A percentile compares a stretch with the other conserved stretches of the same genome.
Conservation (phyloP, 2,113 vertebrate species). For the Rhinolophus ferrumequinum region DNA sequence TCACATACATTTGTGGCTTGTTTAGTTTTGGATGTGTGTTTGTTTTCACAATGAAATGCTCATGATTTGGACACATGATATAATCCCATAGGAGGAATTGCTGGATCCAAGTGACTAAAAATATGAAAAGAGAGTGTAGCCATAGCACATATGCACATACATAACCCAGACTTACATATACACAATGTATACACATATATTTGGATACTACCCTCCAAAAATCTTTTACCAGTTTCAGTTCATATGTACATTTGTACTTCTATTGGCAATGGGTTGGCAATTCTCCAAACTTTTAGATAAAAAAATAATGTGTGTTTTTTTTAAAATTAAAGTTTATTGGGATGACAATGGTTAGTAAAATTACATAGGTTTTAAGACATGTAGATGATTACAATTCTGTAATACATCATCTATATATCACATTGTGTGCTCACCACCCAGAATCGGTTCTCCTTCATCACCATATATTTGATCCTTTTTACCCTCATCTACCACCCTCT, state of each 20-base stretch:
- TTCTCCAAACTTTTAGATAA: not conserved
- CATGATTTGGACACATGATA: not conserved
- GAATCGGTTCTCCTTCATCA: too few species aligned
- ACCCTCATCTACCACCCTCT: too few species aligned
- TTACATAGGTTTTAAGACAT: too few species aligned
- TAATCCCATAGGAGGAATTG: not conserved
- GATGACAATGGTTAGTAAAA: too few species aligned
- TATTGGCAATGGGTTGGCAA: not conserved
- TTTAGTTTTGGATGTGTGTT: not conserved
- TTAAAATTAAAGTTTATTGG: too few species aligned
- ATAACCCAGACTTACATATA: not conserved
- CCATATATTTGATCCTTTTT: too few species aligned
- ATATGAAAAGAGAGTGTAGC: not conserved
- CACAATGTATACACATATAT: not conserved
- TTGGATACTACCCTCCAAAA: not conserved
- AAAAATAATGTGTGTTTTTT: too few species aligned
- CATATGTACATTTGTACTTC: not conserved
- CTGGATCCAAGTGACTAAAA: not conserved
- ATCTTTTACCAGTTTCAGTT: not conserved
- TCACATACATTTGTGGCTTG: not conserved
- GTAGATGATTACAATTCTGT: too few species aligned
- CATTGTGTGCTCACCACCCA: too few species aligned
- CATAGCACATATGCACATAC: not conserved
- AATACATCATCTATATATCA: too few species aligned
- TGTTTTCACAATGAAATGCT: not conserved